Conservation (phyloP, 2,797 vertebrate genomes). For the Spinibarbus caldwelli region DNA sequence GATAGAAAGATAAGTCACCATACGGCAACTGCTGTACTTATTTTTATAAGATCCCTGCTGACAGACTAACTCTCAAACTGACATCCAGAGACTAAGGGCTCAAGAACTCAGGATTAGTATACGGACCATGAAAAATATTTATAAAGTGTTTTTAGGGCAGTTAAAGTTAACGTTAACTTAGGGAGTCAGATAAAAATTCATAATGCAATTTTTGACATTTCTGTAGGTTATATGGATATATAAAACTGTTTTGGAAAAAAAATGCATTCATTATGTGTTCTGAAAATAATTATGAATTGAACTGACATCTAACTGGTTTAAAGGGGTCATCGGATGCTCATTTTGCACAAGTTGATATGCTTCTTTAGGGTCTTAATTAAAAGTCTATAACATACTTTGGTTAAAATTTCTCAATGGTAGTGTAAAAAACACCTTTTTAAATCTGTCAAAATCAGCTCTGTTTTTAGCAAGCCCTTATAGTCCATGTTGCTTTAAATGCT, state of each 20-base stretch:
- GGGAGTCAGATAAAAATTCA: neutral
- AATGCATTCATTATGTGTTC: neutral
- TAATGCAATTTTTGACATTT: neutral
- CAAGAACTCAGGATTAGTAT: neutral
- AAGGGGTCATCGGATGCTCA: too few relatives aligned
- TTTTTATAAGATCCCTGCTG: neutral
- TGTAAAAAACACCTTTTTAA: too few relatives aligned
- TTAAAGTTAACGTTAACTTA: neutral
- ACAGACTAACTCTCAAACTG: neutral
- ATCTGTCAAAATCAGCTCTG: too few relatives aligned
- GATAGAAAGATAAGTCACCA: conserved; percentile 8
- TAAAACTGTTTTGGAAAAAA: neutral
- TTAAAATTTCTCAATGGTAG: too few relatives aligned
- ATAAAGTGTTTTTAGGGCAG: neutral
- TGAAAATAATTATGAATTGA: neutral
- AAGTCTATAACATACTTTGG: too few relatives aligned
- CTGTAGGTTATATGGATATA: neutral
- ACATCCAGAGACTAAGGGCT: neutral
- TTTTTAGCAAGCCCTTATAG: too few relatives aligned
- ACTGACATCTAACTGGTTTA: neutral
- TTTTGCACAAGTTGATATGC: too few relatives aligned
- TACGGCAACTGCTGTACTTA: neutral
- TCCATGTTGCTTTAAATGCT: too few relatives aligned
- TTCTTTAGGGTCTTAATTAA: too few relatives aligned
- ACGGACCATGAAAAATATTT: neutral